These are phyloP conservation scores for Eupithecia subumbrata DNA, from an alignment of 2,888 invertebrate species.

Conservation along the genomic window DNA sequence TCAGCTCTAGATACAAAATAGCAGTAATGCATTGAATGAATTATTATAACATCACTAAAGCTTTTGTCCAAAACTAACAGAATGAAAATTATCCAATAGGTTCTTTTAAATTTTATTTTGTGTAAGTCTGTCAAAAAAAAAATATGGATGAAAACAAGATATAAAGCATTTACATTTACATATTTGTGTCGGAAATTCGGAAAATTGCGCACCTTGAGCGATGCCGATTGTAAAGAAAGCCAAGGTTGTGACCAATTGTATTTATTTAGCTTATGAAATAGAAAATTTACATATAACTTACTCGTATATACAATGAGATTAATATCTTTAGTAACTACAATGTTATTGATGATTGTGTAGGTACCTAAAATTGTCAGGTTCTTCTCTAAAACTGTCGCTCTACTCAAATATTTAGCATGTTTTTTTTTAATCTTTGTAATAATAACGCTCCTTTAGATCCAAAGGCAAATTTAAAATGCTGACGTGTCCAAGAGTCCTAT, in stretches of 20 bases:
- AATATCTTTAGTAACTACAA: too few species aligned
- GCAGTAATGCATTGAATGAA: neutral
- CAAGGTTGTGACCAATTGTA: conserved; percentile 1
- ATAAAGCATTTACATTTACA: neutral
- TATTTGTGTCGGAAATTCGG: neutral
- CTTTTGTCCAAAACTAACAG: neutral
- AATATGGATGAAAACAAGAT: too few species aligned
- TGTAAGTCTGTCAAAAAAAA: too few species aligned
- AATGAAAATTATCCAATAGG: neutral
- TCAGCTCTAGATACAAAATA: neutral
- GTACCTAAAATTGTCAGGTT: neutral
- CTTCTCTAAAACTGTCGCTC: neutral
- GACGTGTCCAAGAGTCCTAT: too few species aligned
- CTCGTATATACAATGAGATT: too few species aligned
- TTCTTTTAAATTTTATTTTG: too few species aligned
- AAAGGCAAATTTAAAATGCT: neutral
- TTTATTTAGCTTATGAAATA: neutral
- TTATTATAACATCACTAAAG: neutral
- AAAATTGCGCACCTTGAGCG: neutral
- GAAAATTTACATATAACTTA: neutral
- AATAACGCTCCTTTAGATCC: neutral
- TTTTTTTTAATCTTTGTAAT: neutral
- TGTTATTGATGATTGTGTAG: neutral
- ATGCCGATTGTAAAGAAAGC: conserved; percentile 1
- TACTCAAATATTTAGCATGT: neutral